Evolutionary conservation across 2,888 invertebrate species (phyloP), one percentile per base, ranked within the genome.

Genomic region (Diploptera punctata): DNA sequence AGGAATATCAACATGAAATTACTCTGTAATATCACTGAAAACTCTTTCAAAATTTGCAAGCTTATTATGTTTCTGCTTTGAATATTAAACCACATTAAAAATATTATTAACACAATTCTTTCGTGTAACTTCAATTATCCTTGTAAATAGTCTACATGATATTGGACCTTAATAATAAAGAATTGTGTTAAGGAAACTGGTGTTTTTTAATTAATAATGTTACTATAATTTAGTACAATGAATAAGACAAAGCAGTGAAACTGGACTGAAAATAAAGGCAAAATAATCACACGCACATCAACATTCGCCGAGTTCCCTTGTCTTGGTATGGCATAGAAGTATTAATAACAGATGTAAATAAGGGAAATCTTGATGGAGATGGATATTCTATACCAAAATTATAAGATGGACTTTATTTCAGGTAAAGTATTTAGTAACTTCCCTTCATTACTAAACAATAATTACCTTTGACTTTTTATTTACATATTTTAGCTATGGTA

Each of bases 401-500:
- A 29, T n/a, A 57, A 29, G 29, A 19, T 4, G 13, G 26, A 13
- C 24, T 24, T 24, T 13, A 24, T 54, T 21, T 54, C 2, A 54
- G 24, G 24, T 54, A 54, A 54, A 54, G 47, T 47, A n/a, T 67
- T 33, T 38, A 38, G 47, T 67, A 67, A 49, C 68, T 68, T 54
- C 68, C 47, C 33, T 33, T 10, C 33, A 5, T 33, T 33, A 29
- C 16, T 21, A 31, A 38, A 68, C 68, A 68, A 68, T 43, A 68
- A 54, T 29, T 52, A 68, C 68, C 52, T 61, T 68, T 13, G 52
- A 68, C 52, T 54, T 57, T 26, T 38, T 68, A 57, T 43, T 24
- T 57, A 68, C 21, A 68, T 57, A 68, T 52, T n/a, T 54, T 68
- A 38, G 19, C 24, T 57, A 68, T 31, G 13, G 38, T 68, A 68